phyloP scores from a whole-genome alignment of 1,140 invertebrate genomes.

The Neuroterus valhalla region DNA sequence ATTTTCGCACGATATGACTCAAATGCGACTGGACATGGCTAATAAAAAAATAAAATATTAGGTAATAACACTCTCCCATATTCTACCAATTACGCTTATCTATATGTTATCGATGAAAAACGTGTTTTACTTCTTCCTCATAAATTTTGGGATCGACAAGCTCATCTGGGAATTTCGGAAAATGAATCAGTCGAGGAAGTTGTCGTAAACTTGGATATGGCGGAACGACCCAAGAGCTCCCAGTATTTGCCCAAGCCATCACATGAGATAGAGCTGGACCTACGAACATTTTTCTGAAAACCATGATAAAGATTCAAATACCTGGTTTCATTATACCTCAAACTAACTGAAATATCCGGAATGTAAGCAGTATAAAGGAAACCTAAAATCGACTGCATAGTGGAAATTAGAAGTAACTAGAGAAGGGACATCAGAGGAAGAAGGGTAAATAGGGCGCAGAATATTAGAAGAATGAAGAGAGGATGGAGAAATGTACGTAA shows the following conservation, averaged over 20 bases:
- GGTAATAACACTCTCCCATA: not conserved
- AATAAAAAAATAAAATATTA: not conserved
- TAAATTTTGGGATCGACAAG: slow-evolving; percentile 8
- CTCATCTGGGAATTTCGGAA: not conserved
- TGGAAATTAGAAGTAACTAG: no score
- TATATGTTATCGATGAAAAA: not conserved
- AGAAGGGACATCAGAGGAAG: no score
- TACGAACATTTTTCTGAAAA: not conserved
- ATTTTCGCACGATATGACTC: slow-evolving; percentile 4
- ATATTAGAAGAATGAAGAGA: no score
- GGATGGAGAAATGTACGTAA: no score
- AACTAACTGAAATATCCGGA: no score
- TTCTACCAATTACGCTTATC: not conserved
- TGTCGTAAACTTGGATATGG: slow-evolving; percentile 4
- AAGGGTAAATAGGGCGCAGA: no score
- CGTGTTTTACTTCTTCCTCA: not conserved
- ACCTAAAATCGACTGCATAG: no score
- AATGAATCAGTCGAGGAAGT: slow-evolving; percentile 11
- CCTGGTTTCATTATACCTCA: no score
- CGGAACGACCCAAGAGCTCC: not conserved
- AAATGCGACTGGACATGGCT: not conserved
- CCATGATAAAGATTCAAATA: no score
- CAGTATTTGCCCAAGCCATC: not conserved
- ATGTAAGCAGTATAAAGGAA: no score
- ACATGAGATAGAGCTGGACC: not conserved